Evolutionary conservation across 2,797 vertebrate genomes (phyloP), one percentile per base, ranked within the genome.

Genomic region (Poecilia picta): DNA sequence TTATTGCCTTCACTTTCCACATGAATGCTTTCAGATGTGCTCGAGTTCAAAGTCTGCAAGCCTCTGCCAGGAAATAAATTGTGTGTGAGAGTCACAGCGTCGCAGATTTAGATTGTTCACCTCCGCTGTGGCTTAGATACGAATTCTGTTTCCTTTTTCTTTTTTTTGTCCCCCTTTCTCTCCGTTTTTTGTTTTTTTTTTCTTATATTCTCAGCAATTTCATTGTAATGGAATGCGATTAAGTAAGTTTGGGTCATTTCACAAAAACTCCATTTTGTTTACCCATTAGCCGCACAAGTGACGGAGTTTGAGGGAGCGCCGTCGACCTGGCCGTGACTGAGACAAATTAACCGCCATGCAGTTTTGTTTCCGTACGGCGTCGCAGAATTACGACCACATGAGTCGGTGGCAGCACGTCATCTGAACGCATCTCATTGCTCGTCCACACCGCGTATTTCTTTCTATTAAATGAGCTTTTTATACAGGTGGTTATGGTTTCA

Each of bases 1-100:
- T 90, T 87, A 90, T 86, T 89, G 84, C 80, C 82, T 81, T 47
- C 82, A 81, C 86, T 91, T 92, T 91, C 88, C 88, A 82, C 89
- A 88, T 85, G 83, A 88, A 77, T 57, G 80, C 72, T 43, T 62
- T 92, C 90, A 86, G 89, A 92, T 88, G 86, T 84, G 86, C 81
- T 89, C 83, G 31, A 71, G 75, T 89, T 92, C 79, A 87, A 88
- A 88, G 80, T 88, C 86, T 87, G 88, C 87, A 89, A 89, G 87
- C 89, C 71, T 55, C 43, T 88, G 88, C 88, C 88, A 84, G 89
- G 71, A 87, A 91, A 90, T 88, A 90, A 88, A 92, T 84, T 82
- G 79, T 84, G 84, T 86, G 84, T 79, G 73, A 64, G 87, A 39
- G 75, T 91, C 78, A 79, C 84, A 81, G 79, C 68, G 77, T 39